Conservation (phyloP, 2,113 vertebrate species). For the Phocoena sinus region DNA sequence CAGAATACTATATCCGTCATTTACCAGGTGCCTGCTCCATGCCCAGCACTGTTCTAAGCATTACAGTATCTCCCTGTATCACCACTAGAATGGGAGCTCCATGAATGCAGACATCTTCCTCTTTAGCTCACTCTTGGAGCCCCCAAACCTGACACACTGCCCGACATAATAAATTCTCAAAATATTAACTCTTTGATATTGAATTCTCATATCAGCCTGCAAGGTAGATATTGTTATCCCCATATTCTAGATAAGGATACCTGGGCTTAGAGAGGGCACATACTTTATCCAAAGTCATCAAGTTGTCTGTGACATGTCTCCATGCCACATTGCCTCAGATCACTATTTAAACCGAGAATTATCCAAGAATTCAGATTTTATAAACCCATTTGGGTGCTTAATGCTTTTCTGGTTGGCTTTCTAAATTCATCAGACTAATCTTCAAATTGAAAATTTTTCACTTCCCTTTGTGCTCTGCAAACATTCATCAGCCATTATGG, state of each 20-base stretch:
- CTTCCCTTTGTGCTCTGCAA: background rate
- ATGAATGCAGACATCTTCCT: background rate
- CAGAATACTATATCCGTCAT: background rate
- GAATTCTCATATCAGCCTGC: background rate
- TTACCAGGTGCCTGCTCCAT: background rate
- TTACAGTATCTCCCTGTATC: background rate
- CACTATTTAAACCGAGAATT: background rate
- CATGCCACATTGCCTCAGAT: background rate
- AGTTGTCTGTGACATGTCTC: background rate
- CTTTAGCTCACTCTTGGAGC: background rate
- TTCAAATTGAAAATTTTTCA: background rate
- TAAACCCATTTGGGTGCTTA: background rate
- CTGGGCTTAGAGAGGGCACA: background rate
- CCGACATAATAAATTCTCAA: background rate
- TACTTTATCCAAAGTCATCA: background rate
- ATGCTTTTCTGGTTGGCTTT: background rate
- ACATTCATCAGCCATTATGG: background rate
- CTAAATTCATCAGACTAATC: constrained; percentile 9
- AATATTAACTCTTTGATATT: background rate
- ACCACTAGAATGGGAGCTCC: background rate
- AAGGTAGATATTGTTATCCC: background rate
- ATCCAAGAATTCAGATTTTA: background rate
- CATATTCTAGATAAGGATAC: background rate
- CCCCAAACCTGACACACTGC: background rate
- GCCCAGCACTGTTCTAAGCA: background rate